Evolutionary conservation across 2,797 vertebrate genomes (phyloP).

Genomic region (Lagocephalus sceleratus): DNA sequence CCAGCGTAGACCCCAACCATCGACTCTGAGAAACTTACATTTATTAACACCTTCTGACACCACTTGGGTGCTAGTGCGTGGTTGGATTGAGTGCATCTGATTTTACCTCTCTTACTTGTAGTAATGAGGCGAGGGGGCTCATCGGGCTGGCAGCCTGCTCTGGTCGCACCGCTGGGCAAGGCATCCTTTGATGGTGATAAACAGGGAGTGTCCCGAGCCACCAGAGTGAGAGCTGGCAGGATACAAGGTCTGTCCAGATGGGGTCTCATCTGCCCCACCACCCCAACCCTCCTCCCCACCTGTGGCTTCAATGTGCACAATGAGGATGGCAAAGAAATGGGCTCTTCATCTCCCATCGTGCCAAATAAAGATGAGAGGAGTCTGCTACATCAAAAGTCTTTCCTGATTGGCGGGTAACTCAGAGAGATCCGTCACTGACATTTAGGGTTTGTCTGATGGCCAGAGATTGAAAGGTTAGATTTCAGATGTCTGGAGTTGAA

Average conservation of each 20-base stretch:
- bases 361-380: conserved; percentile 58
- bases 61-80: conserved; percentile 1
- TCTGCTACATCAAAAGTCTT: conserved; percentile 58
- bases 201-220: conserved; percentile 44
- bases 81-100: conserved; percentile 51
- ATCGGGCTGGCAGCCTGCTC: conserved; percentile 49
- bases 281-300: conserved; percentile 7
- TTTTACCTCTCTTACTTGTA: conserved; percentile 38
- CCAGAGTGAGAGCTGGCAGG: conserved; percentile 67
- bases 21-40: background rate
- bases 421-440: conserved; percentile 65
- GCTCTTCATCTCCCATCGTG: conserved; percentile 42
- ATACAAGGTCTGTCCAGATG: conserved; percentile 66
- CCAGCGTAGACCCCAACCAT: too few relatives aligned
- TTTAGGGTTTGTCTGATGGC: conserved; percentile 68
- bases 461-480: conserved; percentile 69
- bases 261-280: conserved; percentile 59
- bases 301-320: conserved; percentile 21
- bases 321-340: conserved; percentile 33
- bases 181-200: conserved; percentile 68
- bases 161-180: conserved; percentile 51
- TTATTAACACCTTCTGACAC: conserved; percentile 1
- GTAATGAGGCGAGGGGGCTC: conserved; percentile 59
- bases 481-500: conserved; percentile 61
- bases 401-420: conserved; percentile 53